A percentile compares a stretch with the other conserved stretches of the same genome.
Conservation (phyloP, 2,113 vertebrate species). For the Thamnaconus septentrionalis region DNA sequence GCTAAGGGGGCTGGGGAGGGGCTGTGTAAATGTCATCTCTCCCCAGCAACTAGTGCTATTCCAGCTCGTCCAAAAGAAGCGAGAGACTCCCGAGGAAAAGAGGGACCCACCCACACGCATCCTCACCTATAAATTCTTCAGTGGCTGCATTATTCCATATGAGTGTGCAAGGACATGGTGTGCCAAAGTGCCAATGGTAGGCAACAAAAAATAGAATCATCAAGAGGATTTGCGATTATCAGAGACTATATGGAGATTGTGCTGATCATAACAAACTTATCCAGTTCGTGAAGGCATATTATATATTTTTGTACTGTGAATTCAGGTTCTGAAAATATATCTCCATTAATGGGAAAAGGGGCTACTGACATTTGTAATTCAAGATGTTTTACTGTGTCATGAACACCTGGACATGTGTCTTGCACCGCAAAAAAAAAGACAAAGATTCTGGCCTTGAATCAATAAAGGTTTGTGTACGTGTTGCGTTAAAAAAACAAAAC, state of each 20-base stretch:
- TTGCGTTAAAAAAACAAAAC: conserved; percentile 14
- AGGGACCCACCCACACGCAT: conserved; percentile 41
- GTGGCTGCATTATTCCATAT: conserved; percentile 51
- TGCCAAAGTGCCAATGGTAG: conserved; percentile 79
- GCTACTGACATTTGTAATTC: conserved; percentile 78
- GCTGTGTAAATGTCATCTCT: conserved; percentile 46
- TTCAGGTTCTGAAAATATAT: conserved; percentile 76
- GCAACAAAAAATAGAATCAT: conserved; percentile 28
- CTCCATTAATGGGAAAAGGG: conserved; percentile 81
- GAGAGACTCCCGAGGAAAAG: conserved; percentile 28
- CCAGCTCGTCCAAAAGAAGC: conserved; percentile 27
- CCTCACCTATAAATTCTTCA: conserved; percentile 48
- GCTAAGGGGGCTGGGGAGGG: too few relatives aligned
- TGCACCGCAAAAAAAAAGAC: conserved; percentile 38
- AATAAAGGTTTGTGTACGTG: conserved; percentile 52
- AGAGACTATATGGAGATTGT: conserved; percentile 11
- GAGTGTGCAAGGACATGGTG: conserved; percentile 52
- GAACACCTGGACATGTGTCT: conserved; percentile 55
- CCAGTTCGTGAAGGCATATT: conserved; percentile 72
- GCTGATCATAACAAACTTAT: conserved; percentile 33
- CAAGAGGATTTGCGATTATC: conserved; percentile 47
- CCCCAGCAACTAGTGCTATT: conserved; percentile 34
- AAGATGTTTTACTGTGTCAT: conserved; percentile 70
- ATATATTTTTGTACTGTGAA: conserved; percentile 80
- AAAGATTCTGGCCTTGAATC: conserved; percentile 39